phyloP scores from a whole-genome alignment of 2,113 vertebrate species.

The Myanophis thanlyinensis region DNA sequence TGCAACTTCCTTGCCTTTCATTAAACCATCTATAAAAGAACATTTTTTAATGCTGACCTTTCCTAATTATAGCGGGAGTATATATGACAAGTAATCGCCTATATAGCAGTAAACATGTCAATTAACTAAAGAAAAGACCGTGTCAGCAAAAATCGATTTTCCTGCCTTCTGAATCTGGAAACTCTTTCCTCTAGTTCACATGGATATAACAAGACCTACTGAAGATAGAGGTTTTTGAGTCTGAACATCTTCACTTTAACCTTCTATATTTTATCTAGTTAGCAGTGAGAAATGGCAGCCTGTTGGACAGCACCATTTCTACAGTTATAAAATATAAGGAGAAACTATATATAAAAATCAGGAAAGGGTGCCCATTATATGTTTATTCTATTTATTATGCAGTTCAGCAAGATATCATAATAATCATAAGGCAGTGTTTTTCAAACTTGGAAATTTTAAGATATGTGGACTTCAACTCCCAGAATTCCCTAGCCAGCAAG shows the following conservation, averaged over 20 bases:
- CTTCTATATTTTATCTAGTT: neutral
- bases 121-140: neutral
- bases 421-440: neutral
- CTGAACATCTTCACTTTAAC: neutral
- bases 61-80: neutral
- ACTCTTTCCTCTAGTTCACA: neutral
- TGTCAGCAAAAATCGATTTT: neutral
- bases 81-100: neutral
- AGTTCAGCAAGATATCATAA: neutral
- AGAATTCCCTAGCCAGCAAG: neutral
- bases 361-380: neutral
- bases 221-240: neutral
- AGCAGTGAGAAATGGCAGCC: neutral
- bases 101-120: neutral
- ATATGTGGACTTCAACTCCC: neutral
- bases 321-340: neutral
- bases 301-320: neutral
- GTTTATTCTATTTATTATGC: neutral
- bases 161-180: neutral
- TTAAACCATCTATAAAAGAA: neutral
- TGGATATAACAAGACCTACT: neutral
- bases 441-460: neutral
- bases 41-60: neutral
- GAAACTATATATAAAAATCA: neutral
- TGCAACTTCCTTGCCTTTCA: neutral